Percentiles rank a stretch among this genome's conserved stretches.
phyloP scores from a whole-genome alignment of 2,888 invertebrate species.

The Macrosoma leucophasiata region DNA sequence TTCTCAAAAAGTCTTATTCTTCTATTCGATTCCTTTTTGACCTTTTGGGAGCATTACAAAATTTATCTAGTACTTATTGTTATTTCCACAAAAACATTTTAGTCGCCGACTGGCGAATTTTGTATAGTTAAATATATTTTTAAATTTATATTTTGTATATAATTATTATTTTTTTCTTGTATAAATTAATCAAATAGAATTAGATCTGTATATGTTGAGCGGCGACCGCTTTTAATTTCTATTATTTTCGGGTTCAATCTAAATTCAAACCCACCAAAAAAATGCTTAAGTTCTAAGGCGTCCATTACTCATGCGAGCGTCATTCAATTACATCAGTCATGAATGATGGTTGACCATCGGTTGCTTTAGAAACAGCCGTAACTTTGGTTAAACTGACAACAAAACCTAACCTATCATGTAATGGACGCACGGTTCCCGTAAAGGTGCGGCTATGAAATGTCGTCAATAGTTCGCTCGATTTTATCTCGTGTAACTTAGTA shows the following conservation, averaged over 20 bases:
- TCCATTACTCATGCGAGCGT: no score
- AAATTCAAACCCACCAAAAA: slow-evolving; percentile 42
- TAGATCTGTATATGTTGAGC: slow-evolving; percentile 53
- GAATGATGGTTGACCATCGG: no score
- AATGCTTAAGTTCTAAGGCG: slow-evolving; percentile 34
- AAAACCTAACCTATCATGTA: no score
- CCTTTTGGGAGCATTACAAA: no score
- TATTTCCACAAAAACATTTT: slow-evolving; percentile 46
- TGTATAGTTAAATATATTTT: slow-evolving; percentile 65
- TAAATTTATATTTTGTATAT: slow-evolving; percentile 71
- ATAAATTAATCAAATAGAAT: slow-evolving; percentile 65
- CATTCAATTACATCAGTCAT: no score
- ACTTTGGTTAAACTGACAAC: no score
- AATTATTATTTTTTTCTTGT: slow-evolving; percentile 61
- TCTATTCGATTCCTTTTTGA: no score
- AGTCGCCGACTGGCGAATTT: slow-evolving; percentile 48
- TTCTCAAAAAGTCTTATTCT: no score
- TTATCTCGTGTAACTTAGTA: no score
- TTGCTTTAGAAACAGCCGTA: no score
- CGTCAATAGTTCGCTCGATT: no score
- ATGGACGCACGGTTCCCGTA: no score
- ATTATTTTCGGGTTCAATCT: slow-evolving; percentile 21
- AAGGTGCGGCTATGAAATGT: slow-evolving; percentile 29
- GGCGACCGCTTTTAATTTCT: slow-evolving; percentile 26
- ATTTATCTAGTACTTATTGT: slow-evolving; percentile 69